Conservation (phyloP, 1,140 invertebrate genomes). For the Pseudobourletiella spinata region DNA sequence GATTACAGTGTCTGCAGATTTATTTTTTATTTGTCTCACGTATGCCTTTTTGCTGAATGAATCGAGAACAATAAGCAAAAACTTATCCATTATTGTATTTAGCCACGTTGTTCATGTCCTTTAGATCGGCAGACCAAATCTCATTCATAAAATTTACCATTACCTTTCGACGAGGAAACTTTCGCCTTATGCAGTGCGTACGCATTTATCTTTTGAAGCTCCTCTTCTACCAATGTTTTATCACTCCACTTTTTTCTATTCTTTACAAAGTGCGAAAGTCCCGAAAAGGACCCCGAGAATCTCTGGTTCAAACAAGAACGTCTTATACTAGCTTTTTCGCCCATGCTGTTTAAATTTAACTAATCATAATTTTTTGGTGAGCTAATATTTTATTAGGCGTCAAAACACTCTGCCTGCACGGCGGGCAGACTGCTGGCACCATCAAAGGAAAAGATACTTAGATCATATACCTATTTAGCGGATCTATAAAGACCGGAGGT, state of each 20-base stretch:
- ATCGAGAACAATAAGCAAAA: background rate
- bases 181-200: background rate
- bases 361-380: no score
- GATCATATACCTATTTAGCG: no score
- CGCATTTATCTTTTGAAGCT: background rate
- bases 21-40: slow-evolving; percentile 2
- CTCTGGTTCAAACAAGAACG: no score
- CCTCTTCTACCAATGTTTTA: background rate
- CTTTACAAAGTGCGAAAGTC: background rate
- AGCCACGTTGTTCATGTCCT: background rate
- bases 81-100: background rate
- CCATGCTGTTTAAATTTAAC: no score
- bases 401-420: no score
- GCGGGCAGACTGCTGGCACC: no score
- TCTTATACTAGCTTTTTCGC: no score
- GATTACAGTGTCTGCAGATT: background rate
- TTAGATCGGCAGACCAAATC: background rate
- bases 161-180: background rate
- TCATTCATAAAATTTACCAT: background rate
- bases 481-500: no score
- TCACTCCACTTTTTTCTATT: background rate
- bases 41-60: background rate
- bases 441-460: no score
- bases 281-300: background rate
- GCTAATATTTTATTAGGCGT: no score